Conservation (phyloP, 2,888 invertebrate species). For the Sympetrum striolatum region DNA sequence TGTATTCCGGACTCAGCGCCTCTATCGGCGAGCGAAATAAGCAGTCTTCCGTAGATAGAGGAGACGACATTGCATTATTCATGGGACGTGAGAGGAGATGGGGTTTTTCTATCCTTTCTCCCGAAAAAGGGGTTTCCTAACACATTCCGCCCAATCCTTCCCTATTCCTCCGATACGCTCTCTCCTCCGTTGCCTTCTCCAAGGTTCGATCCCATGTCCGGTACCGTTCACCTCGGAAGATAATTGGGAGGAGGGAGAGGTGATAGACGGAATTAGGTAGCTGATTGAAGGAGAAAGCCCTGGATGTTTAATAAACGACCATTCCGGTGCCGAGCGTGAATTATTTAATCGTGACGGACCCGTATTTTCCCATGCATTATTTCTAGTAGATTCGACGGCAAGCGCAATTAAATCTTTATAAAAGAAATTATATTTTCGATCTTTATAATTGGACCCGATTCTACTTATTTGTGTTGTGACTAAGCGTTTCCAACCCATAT, state of each 20-base stretch:
- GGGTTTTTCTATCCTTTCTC: background rate
- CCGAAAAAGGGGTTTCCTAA: background rate
- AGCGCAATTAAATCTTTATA: background rate
- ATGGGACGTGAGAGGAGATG: constrained; percentile 7
- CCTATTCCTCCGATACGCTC: background rate
- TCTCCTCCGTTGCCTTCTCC: background rate
- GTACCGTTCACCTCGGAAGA: background rate
- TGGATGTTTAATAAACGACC: background rate
- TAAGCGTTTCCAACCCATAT: background rate
- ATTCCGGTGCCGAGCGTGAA: background rate
- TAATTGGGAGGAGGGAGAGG: background rate
- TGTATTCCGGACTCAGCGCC: background rate
- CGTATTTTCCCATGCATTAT: background rate
- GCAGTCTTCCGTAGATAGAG: constrained; percentile 10
- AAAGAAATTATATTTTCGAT: background rate
- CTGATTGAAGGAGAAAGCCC: background rate
- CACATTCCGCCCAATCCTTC: background rate
- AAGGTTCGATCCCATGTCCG: constrained; percentile 6
- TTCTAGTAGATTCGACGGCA: background rate
- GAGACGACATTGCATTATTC: constrained; percentile 27
- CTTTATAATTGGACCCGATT: background rate
- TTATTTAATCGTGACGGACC: background rate
- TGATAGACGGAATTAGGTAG: background rate
- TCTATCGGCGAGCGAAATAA: background rate
- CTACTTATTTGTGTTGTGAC: background rate